Percentiles rank a stretch among this genome's conserved stretches.
phyloP scores from a whole-genome alignment of 1,140 invertebrate species.

The Hylaeus anthracinus region DNA sequence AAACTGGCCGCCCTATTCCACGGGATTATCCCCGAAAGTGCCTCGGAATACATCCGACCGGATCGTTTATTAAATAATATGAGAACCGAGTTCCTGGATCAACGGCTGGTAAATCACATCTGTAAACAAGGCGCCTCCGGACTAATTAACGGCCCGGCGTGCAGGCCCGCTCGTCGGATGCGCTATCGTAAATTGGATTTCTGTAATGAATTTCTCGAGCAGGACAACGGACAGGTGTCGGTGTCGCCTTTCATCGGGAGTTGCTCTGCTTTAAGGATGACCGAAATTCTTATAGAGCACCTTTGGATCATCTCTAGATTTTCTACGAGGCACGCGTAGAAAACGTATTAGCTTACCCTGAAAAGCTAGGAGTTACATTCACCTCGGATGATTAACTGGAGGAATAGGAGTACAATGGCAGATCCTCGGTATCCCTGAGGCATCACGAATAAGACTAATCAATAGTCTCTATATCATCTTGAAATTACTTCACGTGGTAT shows the following conservation, averaged over 20 bases:
- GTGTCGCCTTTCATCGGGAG: neutral
- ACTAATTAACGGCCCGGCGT: slow-evolving; percentile 38
- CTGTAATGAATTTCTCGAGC: slow-evolving; percentile 30
- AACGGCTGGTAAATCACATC: slow-evolving; percentile 42
- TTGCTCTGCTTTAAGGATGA: too few species aligned
- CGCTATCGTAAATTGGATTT: slow-evolving; percentile 35
- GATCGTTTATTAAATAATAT: slow-evolving; percentile 52
- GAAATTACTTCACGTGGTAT: too few species aligned
- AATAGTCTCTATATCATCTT: too few species aligned
- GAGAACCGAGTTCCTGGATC: slow-evolving; percentile 41
- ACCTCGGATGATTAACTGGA: too few species aligned
- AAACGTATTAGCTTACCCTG: too few species aligned
- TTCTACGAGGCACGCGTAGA: too few species aligned
- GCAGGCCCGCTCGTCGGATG: slow-evolving; percentile 3
- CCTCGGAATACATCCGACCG: slow-evolving; percentile 28
- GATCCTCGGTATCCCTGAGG: too few species aligned
- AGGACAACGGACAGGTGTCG: slow-evolving; percentile 23
- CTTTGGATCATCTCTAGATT: too few species aligned
- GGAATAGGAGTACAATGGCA: too few species aligned
- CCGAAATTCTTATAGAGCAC: too few species aligned
- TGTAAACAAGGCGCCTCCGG: slow-evolving; percentile 46
- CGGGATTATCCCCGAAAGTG: slow-evolving; percentile 40
- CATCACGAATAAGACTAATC: too few species aligned
- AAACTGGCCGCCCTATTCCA: neutral
- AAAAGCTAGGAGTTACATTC: too few species aligned